phyloP scores from a whole-genome alignment of 2,113 vertebrate genomes.

The Calyptomena viridis region DNA sequence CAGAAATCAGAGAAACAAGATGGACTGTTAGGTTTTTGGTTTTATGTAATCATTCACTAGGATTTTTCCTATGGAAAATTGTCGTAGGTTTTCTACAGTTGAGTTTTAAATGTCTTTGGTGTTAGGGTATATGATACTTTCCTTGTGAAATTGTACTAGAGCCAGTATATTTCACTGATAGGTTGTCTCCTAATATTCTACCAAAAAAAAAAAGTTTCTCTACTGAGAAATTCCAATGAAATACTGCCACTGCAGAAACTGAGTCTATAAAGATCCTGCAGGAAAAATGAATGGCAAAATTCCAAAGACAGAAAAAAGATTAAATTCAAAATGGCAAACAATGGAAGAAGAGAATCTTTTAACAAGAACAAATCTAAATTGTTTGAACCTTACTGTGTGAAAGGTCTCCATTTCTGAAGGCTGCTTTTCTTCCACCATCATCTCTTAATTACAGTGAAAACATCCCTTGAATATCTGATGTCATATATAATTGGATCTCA shows the following conservation, averaged over 20 bases:
- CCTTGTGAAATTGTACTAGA: neutral
- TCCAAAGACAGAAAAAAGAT: neutral
- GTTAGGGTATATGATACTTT: neutral
- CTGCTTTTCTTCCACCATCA: neutral
- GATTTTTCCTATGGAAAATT: neutral
- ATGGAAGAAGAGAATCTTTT: neutral
- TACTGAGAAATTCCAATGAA: neutral
- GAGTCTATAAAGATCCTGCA: neutral
- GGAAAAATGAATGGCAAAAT: neutral
- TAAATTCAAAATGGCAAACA: constrained; percentile 12
- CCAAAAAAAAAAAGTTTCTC: neutral
- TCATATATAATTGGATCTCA: neutral
- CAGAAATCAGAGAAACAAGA: neutral
- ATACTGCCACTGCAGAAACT: neutral
- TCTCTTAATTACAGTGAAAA: constrained; percentile 28
- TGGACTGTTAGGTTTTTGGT: neutral
- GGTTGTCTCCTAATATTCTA: neutral
- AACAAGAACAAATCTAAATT: neutral
- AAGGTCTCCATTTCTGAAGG: neutral
- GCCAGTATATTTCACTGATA: neutral
- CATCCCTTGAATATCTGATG: neutral
- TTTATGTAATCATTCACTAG: neutral
- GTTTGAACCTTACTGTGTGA: constrained; percentile 7
- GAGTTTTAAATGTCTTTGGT: neutral
- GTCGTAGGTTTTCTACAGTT: neutral